Conservation (phyloP, 2,888 invertebrate species). For the Drosophila limbata region DNA sequence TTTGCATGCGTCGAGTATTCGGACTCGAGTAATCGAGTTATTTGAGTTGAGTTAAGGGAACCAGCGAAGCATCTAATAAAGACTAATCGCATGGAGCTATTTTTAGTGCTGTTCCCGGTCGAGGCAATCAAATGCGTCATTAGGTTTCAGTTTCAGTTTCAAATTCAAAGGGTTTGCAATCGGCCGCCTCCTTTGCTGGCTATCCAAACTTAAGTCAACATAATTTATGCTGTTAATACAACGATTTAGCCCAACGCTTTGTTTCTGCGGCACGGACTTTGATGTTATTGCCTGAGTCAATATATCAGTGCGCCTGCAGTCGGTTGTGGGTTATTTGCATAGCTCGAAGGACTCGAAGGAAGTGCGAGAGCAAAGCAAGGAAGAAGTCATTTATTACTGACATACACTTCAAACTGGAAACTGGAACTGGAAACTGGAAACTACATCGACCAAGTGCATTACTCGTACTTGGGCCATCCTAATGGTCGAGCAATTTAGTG, state of each 20-base stretch:
- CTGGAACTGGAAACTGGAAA: neutral
- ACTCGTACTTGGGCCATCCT: conserved; percentile 13
- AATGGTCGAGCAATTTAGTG: conserved; percentile 26
- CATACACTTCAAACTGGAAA: conserved; percentile 8
- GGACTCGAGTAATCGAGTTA: conserved; percentile 20
- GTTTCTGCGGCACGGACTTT: conserved; percentile 23
- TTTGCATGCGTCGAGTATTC: conserved; percentile 25
- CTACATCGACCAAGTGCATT: conserved; percentile 23
- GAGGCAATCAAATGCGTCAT: conserved; percentile 55
- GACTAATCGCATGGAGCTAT: conserved; percentile 80
- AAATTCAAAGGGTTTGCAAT: conserved; percentile 5
- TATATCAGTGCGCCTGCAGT: conserved; percentile 37
- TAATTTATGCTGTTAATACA: conserved; percentile 44
- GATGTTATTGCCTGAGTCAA: conserved; percentile 42
- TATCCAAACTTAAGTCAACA: conserved; percentile 39
- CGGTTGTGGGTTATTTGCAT: conserved; percentile 27
- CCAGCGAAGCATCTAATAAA: conserved; percentile 50
- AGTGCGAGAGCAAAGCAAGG: neutral
- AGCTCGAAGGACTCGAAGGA: neutral
- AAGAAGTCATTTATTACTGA: conserved; percentile 11
- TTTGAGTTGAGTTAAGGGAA: conserved; percentile 30
- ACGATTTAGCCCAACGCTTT: conserved; percentile 23
- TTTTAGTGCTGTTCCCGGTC: conserved; percentile 27
- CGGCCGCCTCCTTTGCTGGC: neutral
- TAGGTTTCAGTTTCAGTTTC: conserved; percentile 34